Evolutionary conservation across 2,113 vertebrate species (phyloP), one percentile per base, ranked within the genome.

Genomic region (Pionites leucogaster): DNA sequence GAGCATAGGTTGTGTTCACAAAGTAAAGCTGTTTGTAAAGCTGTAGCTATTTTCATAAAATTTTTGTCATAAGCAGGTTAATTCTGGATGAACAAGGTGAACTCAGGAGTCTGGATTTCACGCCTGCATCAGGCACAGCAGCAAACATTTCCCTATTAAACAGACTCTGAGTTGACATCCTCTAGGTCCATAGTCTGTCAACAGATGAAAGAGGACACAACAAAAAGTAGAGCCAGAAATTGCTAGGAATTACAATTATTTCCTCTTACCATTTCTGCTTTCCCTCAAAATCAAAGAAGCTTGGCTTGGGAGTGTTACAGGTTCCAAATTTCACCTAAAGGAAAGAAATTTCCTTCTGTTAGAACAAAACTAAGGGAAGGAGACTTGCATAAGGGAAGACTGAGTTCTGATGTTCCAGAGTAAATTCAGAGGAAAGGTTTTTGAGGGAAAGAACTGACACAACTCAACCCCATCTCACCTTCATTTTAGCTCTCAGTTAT

Each of bases 211-310:
- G 19, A 76, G 62, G 16, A 90, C 7, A 57, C 39, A 84, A 93
- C 60, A 95, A 94, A 92, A 97, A 69, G 70, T 2, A 90, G 84
- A 97, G 88, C 3, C n/a, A 77, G 49, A 86, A 80, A 83, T 47
- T 42, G 80, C n/a, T 64, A 80, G n/a, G 50, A 84, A 94, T 85
- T 76, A 60, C 27, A 93, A 95, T n/a, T 72, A 95, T 94, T 94
- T 96, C 57, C 49, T 92, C 99, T 98, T 98, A 99, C 99, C 99
- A 99, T 98, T 99, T 99, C 93, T 99, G 99, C 86, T 99, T 99
- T 88, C 99, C 99, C 98, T 99, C 99, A 97, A 99, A 99, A 96
- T 99, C 99, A 94, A 99, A 99, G 97, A 99, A 99, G 53, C 98
- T 97, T 86, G 99, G 99, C 95, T 99, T 99, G 81, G 98, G 92